Base-by-base conservation (phyloP, 2,888 invertebrate species). In the Serripes groenlandicus region DNA sequence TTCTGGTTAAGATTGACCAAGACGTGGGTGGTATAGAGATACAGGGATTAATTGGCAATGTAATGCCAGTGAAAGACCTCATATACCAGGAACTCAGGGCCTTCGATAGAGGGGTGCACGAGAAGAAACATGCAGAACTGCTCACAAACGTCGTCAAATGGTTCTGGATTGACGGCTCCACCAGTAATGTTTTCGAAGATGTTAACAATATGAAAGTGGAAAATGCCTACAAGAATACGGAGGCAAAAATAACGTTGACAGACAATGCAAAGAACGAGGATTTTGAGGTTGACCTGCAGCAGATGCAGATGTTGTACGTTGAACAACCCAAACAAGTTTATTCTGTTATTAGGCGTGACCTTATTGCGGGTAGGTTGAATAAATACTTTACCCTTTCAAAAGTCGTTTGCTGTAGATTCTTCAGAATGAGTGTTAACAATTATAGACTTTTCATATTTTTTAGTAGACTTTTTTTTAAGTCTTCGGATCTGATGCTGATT, bases 131-230 rank as follows among this genome's bases (percentile, higher is more conserved):
- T 23, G 77, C 77, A 26, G 73, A 83, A 49, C 42, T 80, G 7
- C 54, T 80, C 9, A 70, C 72, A n/a, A 71, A 58, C 26, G 74
- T 84, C 18, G 86, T 86, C 0, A 56, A 73, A 62, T 86, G 86
- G 86, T 72, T 78, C 52, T 82, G 77, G 71, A 54, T 86, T 9
- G 79, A 79, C 34, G 64, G 64, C 2, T 21, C 71, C 2, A 78
- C 75, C 15, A 42, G 70, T 21, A 58, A 35, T 18, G 66, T 73
- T 18, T 82, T 84, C 56, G 75, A 74, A 21, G 64, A 74, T 28
- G 78, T 66, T 15, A 54, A 79, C 0, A 88, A 88, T 70, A 52
- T 86, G 21, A 64, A 80, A 18, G 74, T 89, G 5, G 89, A 89
- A 42, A 83, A 77, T n/a, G 87, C 87, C 0, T 85, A 74, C 56